Conservation (phyloP, 2,888 invertebrate genomes). For the Lobophora halterata region DNA sequence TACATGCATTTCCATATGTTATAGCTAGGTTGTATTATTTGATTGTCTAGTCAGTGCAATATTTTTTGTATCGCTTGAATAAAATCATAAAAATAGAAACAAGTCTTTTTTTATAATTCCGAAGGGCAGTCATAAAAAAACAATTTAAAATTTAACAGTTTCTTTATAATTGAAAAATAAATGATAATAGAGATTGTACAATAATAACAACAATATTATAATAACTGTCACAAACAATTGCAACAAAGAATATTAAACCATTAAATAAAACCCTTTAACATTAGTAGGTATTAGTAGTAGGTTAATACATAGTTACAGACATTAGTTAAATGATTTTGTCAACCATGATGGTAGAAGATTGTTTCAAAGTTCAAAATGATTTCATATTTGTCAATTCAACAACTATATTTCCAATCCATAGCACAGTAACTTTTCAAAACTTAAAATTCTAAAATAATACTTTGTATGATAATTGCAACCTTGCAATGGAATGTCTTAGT, state of each 20-base stretch:
- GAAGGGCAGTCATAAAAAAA: conserved; percentile 3
- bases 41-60: conserved; percentile 77
- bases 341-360: too few species aligned
- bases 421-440: too few species aligned
- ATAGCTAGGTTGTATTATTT: conserved; percentile 52
- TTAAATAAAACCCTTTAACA: too few species aligned
- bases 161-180: conserved; percentile 8
- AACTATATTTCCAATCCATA: too few species aligned
- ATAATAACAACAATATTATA: conserved; percentile 5
- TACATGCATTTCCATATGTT: conserved; percentile 46
- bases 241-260: not conserved
- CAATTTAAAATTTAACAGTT: not conserved
- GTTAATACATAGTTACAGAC: too few species aligned
- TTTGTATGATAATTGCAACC: too few species aligned
- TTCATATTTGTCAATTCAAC: too few species aligned
- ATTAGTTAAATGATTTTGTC: too few species aligned
- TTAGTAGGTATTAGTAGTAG: too few species aligned
- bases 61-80: conserved; percentile 74
- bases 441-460: too few species aligned
- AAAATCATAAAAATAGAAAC: conserved; percentile 55
- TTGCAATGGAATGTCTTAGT: too few species aligned
- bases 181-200: conserved; percentile 1
- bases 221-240: conserved; percentile 1
- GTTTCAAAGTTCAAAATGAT: too few species aligned
- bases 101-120: conserved; percentile 15